Base-by-base conservation (phyloP, 2,888 invertebrate genomes). In the Elysia crispata region DNA sequence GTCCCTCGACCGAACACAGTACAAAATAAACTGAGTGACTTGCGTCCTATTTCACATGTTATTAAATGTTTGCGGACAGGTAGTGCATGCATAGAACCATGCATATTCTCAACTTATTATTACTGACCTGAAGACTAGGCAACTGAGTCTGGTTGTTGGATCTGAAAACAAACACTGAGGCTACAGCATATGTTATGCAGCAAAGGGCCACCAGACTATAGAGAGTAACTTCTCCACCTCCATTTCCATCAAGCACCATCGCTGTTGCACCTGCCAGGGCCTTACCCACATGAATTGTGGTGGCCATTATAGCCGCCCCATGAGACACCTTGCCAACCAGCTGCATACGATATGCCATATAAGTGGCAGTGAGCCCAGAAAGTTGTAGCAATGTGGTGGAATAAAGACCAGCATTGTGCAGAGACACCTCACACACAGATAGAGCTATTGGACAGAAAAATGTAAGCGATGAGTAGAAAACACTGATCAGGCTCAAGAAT, bases 281-380 rank as follows among this genome's bases (percentile, higher is more conserved):
- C 78, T 89, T 89, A 25, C 87, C 86, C 18, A 88, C 60, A 67
- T 89, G 88, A 25, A 87, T 60, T 0, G 88, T 85, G 23, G 87
- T 84, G 70, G 87, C 83, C 1, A 86, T 72, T 20, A 85, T 83
- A n/a, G 87, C 86, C 0, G 84, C 60, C 20, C 79, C 69, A 25
- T 78, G 75, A 1, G 85, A 82, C 13, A 88, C 81, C 75, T 86
- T 87, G 23, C 84, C 82, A n/a, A 87, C 85, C n/a, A 85, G 79
- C 28, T 87, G 83, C 67, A 89, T 81, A 72, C 89, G 87, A 73
- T 89, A 86, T 25, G 88, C 70, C 31, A 87, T 86, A 78, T 89
- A 89, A 20, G 86, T 81, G 6, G 87, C 85, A 23, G 85, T 77
- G 6, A 86, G 76, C 20, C 85, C 81, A 5, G 88, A 87, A 41